Conservation (phyloP, 2,113 vertebrate genomes). For the Empidonax traillii region DNA sequence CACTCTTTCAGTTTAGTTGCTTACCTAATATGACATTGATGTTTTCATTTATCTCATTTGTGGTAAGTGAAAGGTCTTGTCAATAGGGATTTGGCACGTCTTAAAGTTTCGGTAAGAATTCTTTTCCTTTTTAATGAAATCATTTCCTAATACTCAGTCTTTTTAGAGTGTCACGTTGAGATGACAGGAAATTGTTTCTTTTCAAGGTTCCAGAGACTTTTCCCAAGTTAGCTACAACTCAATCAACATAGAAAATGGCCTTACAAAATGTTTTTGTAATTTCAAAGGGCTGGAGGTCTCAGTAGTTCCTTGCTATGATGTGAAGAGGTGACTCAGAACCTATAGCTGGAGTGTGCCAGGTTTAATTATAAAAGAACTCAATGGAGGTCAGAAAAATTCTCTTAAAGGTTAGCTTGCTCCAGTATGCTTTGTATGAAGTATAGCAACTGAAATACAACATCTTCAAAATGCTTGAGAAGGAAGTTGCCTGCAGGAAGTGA, state of each 20-base stretch:
- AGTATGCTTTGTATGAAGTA: neutral
- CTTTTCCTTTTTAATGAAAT: slow-evolving; percentile 51
- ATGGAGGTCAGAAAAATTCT: neutral
- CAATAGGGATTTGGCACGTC: slow-evolving; percentile 41
- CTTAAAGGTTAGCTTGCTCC: slow-evolving; percentile 16
- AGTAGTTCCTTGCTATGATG: neutral
- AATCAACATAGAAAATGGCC: slow-evolving; percentile 1
- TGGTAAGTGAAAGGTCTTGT: slow-evolving; percentile 40
- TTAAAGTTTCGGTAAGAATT: slow-evolving; percentile 44
- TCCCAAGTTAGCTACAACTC: slow-evolving; percentile 39
- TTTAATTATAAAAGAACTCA: neutral
- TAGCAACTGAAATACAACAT: neutral
- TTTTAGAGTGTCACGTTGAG: slow-evolving; percentile 21
- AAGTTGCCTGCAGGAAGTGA: neutral
- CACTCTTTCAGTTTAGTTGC: slow-evolving; percentile 44
- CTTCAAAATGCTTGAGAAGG: neutral
- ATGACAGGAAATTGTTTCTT: slow-evolving; percentile 43
- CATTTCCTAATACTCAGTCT: slow-evolving; percentile 41
- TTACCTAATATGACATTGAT: slow-evolving; percentile 58
- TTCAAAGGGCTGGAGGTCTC: slow-evolving; percentile 15
- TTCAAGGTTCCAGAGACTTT: slow-evolving; percentile 38
- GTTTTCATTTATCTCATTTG: slow-evolving; percentile 54
- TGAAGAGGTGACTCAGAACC: slow-evolving; percentile 31
- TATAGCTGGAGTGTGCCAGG: neutral
- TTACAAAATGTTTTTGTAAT: slow-evolving; percentile 17